These are phyloP conservation scores for Batillaria attramentaria DNA, from an alignment of 1,140 invertebrate species.

Conservation along the genomic window DNA sequence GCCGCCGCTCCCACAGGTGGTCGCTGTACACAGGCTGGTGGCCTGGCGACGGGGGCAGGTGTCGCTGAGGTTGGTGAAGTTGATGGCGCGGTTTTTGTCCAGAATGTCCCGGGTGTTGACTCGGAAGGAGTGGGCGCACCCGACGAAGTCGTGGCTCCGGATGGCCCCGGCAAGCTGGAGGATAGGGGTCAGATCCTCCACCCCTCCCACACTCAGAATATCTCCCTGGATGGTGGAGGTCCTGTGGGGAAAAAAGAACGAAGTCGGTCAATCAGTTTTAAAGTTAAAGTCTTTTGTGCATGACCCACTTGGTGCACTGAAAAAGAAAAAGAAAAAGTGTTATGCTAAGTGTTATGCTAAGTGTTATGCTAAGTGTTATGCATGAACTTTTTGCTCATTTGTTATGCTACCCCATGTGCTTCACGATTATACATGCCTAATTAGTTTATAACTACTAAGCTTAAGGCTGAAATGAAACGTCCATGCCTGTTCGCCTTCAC, in stretches of 20 bases:
- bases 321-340: no score
- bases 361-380: no score
- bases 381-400: no score
- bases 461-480: no score
- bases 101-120: conserved; percentile 82
- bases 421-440: no score
- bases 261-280: no score
- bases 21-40: conserved; percentile 59
- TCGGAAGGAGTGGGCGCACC: conserved; percentile 91
- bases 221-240: conserved; percentile 23
- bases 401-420: no score
- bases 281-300: no score
- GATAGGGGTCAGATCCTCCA: conserved; percentile 86
- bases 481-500: no score
- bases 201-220: conserved; percentile 86
- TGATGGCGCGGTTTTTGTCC: conserved; percentile 12
- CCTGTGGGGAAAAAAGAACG: neutral
- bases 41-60: conserved; percentile 80
- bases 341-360: no score
- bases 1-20: conserved; percentile 75
- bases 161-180: conserved; percentile 88
- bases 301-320: no score
- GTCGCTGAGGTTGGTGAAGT: conserved; percentile 77
- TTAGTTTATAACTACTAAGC: no score
- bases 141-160: conserved; percentile 91